These are phyloP conservation scores for Cacatua alba DNA, from an alignment of 2,113 vertebrate species.

Conservation along the genomic window DNA sequence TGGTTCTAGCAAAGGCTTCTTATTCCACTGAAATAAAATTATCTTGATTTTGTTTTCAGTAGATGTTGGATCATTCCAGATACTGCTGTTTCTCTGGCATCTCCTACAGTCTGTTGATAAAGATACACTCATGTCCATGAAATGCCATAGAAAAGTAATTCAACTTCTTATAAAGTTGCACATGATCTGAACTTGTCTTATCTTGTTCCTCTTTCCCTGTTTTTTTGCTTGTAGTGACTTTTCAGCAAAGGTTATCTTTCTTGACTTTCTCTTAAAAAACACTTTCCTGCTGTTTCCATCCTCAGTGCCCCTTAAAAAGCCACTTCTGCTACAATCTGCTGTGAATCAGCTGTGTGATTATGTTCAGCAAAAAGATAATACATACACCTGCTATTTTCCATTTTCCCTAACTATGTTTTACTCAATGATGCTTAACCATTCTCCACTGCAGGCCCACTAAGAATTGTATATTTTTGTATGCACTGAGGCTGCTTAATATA, in stretches of 20 bases:
- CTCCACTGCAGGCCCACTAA: not conserved
- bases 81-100: not conserved
- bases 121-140: not conserved
- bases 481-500: not conserved
- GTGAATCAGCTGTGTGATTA: not conserved
- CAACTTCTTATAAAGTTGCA: not conserved
- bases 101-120: not conserved
- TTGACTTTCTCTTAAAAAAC: slow-evolving; percentile 40
- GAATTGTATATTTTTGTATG: not conserved
- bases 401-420: not conserved
- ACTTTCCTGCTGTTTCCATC: slow-evolving; percentile 14
- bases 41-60: not conserved
- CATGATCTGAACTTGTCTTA: not conserved
- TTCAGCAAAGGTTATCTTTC: slow-evolving; percentile 41
- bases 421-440: not conserved
- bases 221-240: not conserved
- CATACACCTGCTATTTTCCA: slow-evolving; percentile 13
- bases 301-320: not conserved
- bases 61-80: not conserved
- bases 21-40: not conserved
- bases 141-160: not conserved
- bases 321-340: slow-evolving; percentile 29
- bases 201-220: not conserved
- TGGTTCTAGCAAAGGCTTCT: not conserved
- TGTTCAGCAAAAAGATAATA: not conserved